Base-by-base conservation (phyloP, 92 coral and sea anemone genomes). In the Parazoanthus darwini region DNA sequence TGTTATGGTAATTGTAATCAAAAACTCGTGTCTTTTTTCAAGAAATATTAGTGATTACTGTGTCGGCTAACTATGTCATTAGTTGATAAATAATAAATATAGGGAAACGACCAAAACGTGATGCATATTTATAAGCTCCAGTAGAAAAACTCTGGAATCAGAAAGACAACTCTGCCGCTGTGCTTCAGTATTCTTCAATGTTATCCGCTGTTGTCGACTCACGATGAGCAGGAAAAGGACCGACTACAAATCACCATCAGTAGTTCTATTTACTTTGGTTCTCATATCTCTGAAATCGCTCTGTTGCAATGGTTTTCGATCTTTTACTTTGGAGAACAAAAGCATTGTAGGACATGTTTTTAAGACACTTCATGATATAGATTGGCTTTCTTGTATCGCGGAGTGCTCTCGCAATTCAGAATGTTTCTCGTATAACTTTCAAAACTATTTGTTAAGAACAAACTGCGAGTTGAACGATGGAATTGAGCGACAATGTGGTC, bases 351-450 rank as follows among this genome's bases (percentile, higher is more conserved):
- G 91, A 20, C 76, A 18, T 39, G 79, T 59, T 74, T 81, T 77
- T 25, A 65, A 88, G 51, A 79, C 80, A 4, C 22, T 84, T 18
- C 51, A 38, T 68, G 73, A 79, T 38, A 15, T 84, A 39, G 93
- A 88, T 65, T 91, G 93, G 93, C 58, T 91, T 10, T 78, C 86
- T 23, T 91, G 93, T 72, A 3, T 91, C 35, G 76, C 79, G 54
- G 89, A 85, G 54, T 91, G 93, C 58, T 74, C 84, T 22, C 66
- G 76, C 3, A 74, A n/a, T 14, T n/a, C 51, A 13, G 54, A 56
- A 20, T 91, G 93, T 8, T 39, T 79, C 2, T 91, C 93, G 43
- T 91, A 91, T 33, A 91, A 88, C 73, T 91, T 65, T 88, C 82
- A 91, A 66, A 37, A 23, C 15, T 44, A 67, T 25, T 42, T 8